Base-by-base conservation (phyloP, 2,888 invertebrate genomes). In the Stenolophus ochropezus region DNA sequence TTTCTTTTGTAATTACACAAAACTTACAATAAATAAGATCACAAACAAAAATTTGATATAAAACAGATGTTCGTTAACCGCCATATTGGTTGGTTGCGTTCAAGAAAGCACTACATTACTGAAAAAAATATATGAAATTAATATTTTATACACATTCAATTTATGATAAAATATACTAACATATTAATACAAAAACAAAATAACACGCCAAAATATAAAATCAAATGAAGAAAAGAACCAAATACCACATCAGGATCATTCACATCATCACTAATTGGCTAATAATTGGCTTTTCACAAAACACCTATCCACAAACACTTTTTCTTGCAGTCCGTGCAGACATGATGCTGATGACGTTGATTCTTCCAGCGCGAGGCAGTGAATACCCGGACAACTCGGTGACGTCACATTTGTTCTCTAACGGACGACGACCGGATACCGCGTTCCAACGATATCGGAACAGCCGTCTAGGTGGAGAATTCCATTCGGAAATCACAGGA, bases 321-420 rank as follows among this genome's bases (percentile, higher is more conserved):
- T 47, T 73, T 73, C 42, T 73, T 81, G 61, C 47, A 74, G 74
- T 82, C 65, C 74, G 75, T 53, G 81, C 73, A n/a, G 73, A 82
- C 82, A 61, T 78, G 65, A 77, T 78, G 74, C 78, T 81, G 81
- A 81, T 81, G 81, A 81, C 81, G 75, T 74, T 81, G 75, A 75
- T 81, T 81, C 90, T 92, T 91, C 90, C 90, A 96, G 96, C 96
- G 90, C 94, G 96, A 86, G 96, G 96, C 85, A 95, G 95, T 87
- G 96, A 96, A 91, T 96, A 96, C 88, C 95, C 96, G 83, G 96
- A 96, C 90, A 96, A 96, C 91, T 94, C 95, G 75, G 94, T 94
- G 86, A 94, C 96, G 84, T 95, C 96, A 84, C 96, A 96, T 89
- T 91, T 96, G 84, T 96, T 96, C 89, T 94, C 95, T 42, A 94